phyloP scores from a whole-genome alignment of 2,888 invertebrate genomes.

The Orthonevra nobilis region DNA sequence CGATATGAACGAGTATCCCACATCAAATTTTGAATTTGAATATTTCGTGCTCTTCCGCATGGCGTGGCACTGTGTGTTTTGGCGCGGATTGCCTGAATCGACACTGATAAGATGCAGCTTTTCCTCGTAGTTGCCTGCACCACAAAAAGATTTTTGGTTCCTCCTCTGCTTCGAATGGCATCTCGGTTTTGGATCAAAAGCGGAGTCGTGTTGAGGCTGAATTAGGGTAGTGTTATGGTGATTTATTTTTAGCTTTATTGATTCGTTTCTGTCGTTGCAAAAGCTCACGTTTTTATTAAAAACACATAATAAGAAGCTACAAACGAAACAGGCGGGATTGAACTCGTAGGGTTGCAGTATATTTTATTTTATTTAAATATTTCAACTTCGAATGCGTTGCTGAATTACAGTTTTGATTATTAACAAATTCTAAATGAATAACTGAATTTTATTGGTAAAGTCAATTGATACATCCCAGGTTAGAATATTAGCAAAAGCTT shows the following conservation, averaged over 20 bases:
- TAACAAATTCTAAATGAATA: no score
- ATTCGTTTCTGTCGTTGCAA: no score
- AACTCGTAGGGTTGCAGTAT: no score
- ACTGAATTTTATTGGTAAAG: no score
- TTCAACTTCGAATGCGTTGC: no score
- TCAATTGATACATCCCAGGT: no score
- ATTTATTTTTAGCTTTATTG: conserved; percentile 40
- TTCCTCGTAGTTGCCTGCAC: background rate
- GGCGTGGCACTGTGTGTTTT: background rate
- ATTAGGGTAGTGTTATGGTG: conserved; percentile 47
- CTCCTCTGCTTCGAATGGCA: conserved; percentile 10
- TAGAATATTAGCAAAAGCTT: no score
- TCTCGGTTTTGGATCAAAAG: background rate
- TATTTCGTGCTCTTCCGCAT: conserved; percentile 31
- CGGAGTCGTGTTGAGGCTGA: conserved; percentile 13
- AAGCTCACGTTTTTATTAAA: no score
- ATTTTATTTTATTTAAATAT: no score
- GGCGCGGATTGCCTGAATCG: conserved; percentile 25
- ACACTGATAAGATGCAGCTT: conserved; percentile 24
- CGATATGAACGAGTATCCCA: conserved; percentile 15
- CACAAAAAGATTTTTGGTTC: conserved; percentile 10
- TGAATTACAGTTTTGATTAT: no score
- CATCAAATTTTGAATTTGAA: conserved; percentile 9
- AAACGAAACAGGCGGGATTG: no score
- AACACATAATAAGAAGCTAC: no score